Evolutionary conservation across 2,888 invertebrate species (phyloP).

Genomic region (Ditula angustiorana): DNA sequence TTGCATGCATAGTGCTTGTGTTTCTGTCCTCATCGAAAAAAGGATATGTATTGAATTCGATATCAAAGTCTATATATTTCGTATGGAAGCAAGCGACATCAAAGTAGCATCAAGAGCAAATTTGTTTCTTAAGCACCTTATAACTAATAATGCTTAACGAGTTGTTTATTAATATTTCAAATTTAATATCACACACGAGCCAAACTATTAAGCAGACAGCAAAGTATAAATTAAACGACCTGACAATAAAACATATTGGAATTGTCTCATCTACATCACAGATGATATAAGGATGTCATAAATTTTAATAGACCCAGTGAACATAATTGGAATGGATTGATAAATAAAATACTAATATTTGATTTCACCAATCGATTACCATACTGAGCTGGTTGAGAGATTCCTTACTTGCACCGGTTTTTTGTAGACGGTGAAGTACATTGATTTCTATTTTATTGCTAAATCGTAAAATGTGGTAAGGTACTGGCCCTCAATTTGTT

Average conservation of each 20-base stretch:
- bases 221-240: conserved; percentile 27
- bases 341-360: conserved; percentile 60
- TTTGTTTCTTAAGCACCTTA: conserved; percentile 1
- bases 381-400: conserved; percentile 52
- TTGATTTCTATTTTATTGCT: conserved; percentile 26
- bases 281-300: conserved; percentile 39
- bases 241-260: conserved; percentile 35
- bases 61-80: not conserved
- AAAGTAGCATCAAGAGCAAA: conserved; percentile 2
- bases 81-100: not conserved
- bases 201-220: conserved; percentile 14
- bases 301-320: conserved; percentile 52
- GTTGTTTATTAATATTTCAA: conserved; percentile 28
- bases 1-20: conserved; percentile 5
- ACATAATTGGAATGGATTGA: conserved; percentile 57
- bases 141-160: conserved; percentile 26
- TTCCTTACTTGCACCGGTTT: conserved; percentile 37
- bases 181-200: conserved; percentile 20
- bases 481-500: not conserved
- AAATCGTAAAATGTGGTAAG: not conserved
- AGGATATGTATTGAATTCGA: not conserved
- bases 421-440: not conserved
- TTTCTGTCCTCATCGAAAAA: not conserved
- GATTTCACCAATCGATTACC: conserved; percentile 62
- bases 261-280: conserved; percentile 37